phyloP scores from a whole-genome alignment of 37 sponge, comb jelly and placozoan genomes.

The Halichondria panicea region DNA sequence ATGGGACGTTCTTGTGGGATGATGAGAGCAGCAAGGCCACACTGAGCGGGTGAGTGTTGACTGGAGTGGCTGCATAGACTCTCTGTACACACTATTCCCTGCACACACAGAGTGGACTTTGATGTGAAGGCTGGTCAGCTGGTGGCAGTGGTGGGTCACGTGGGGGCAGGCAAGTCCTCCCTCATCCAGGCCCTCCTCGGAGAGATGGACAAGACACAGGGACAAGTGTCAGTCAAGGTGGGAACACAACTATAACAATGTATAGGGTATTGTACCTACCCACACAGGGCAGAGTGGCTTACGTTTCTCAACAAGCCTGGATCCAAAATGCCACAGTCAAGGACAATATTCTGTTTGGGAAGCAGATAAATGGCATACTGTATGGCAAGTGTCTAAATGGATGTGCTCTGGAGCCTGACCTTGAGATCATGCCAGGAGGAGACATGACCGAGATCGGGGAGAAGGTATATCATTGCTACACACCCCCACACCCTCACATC shows the following conservation, averaged over 20 bases:
- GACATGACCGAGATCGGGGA: conserved; percentile 99
- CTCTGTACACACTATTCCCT: too few species aligned
- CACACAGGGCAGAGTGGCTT: conserved; percentile 88
- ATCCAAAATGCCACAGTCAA: conserved; percentile 88
- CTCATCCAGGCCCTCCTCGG: conserved; percentile 93
- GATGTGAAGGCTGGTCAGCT: conserved; percentile 81
- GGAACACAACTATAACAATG: too few species aligned
- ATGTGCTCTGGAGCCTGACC: conserved; percentile 94
- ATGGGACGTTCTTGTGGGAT: conserved; percentile 80
- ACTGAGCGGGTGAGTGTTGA: conserved; percentile 38
- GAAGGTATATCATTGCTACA: conserved; percentile 67
- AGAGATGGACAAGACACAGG: conserved; percentile 91
- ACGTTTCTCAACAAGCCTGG: conserved; percentile 94
- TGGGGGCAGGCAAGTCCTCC: conserved; percentile 99
- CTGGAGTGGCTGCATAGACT: too few species aligned
- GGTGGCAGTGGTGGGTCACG: conserved; percentile 96
- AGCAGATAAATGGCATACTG: conserved; percentile 20
- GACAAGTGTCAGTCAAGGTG: conserved; percentile 74
- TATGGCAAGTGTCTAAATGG: conserved; percentile 66
- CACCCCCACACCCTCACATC: too few species aligned
- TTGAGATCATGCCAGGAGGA: conserved; percentile 95
- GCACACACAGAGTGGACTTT: conserved; percentile 77
- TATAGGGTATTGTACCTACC: too few species aligned
- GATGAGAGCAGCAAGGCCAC: conserved; percentile 14
- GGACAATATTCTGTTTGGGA: conserved; percentile 88